Percentiles rank a stretch among this genome's conserved stretches.
Conservation (phyloP, 2,888 invertebrate species). For the Caenorhabditis zanzibari region DNA sequence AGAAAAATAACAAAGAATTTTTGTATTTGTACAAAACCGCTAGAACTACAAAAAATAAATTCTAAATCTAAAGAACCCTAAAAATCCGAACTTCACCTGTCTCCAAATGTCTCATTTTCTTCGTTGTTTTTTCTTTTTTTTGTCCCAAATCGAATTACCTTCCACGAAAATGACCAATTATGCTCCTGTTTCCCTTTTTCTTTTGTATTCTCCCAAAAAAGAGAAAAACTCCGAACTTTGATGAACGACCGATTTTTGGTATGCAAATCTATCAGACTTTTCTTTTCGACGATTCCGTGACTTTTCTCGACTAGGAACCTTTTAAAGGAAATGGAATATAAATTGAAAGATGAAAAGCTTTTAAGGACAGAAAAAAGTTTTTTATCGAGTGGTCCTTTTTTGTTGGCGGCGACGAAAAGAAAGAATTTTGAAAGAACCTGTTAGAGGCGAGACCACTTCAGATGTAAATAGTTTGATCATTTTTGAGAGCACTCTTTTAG, state of each 20-base stretch:
- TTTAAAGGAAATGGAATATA: constrained; percentile 30
- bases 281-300: constrained; percentile 20
- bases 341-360: constrained; percentile 39
- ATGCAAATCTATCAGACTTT: constrained; percentile 21
- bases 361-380: constrained; percentile 3
- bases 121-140: constrained; percentile 24
- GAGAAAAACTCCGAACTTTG: constrained; percentile 16
- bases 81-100: constrained; percentile 16
- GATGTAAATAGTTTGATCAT: constrained; percentile 17
- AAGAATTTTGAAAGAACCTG: neutral
- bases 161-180: constrained; percentile 37
- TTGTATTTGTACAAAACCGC: no score
- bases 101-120: neutral
- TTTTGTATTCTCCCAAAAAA: constrained; percentile 6
- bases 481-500: constrained; percentile 1
- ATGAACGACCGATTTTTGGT: constrained; percentile 12
- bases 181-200: neutral
- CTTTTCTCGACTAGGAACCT: constrained; percentile 1
- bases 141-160: constrained; percentile 27
- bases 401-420: neutral
- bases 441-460: constrained; percentile 6
- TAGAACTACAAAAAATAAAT: neutral
- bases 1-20: no score
- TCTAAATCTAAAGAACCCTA: neutral
- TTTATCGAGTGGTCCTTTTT: constrained; percentile 9